A percentile compares a stretch with the other conserved stretches of the same genome.
These are phyloP conservation scores for Syngnathus rostellatus DNA, from an alignment of 2,797 vertebrate genomes.

Conservation along the genomic window DNA sequence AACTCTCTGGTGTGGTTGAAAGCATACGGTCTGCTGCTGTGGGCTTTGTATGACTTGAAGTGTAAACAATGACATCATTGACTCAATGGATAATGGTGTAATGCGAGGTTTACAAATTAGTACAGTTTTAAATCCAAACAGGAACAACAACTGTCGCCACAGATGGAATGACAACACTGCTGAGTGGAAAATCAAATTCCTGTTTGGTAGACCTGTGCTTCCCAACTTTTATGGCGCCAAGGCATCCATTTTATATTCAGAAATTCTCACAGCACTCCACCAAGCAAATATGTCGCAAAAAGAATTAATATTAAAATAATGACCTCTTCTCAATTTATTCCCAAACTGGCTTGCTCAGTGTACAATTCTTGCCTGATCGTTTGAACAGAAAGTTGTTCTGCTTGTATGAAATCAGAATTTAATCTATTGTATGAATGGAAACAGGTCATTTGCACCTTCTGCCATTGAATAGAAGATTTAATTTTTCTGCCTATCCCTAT, in stretches of 20 bases:
- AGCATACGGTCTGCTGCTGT: slow-evolving; percentile 31
- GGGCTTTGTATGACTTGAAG: slow-evolving; percentile 26
- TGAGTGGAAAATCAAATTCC: not conserved
- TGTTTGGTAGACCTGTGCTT: not conserved
- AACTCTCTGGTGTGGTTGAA: slow-evolving; percentile 23
- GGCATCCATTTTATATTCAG: not conserved
- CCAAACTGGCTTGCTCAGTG: not conserved
- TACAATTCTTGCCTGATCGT: not conserved
- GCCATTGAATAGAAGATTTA: not conserved
- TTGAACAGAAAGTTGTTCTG: not conserved
- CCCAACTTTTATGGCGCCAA: not conserved
- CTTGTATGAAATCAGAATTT: not conserved
- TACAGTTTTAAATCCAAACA: slow-evolving; percentile 22
- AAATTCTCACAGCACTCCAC: not conserved
- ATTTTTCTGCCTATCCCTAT: not conserved
- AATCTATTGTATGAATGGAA: not conserved
- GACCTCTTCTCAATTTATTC: not conserved
- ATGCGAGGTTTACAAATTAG: slow-evolving; percentile 23
- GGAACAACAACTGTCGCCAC: slow-evolving; percentile 15
- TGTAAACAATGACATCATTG: slow-evolving; percentile 55
- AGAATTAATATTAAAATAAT: not conserved
- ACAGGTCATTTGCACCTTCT: not conserved
- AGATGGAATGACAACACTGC: slow-evolving; percentile 27
- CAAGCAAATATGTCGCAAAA: not conserved
- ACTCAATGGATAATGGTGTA: slow-evolving; percentile 22